Evolutionary conservation across 92 coral and sea anemone genomes (phyloP), one percentile per base, ranked within the genome.

Genomic region (Pocillopora meandrina): DNA sequence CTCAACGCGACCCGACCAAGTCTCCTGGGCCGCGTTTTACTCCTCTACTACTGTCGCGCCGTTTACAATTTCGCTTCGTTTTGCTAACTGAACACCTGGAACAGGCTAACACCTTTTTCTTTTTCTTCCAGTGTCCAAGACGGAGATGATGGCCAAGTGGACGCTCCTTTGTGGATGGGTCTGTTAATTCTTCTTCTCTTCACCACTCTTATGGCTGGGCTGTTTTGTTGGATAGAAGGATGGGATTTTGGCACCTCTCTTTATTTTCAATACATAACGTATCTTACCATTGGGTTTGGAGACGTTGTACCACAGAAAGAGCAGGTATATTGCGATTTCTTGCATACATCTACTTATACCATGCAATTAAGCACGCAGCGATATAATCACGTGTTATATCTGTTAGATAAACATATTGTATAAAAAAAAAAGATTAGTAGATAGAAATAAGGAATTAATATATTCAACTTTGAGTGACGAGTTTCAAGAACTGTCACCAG

Each of bases 211-310:
- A 92, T 89, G 84, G 93, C 91, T 0, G 91, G 82, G 14, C 61
- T 92, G 12, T 93, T 79, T 82, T 92, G 95, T 77, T 86, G 87
- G 87, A 91, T 92, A 61, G 98, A 94, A 36, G 91, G 95, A 7
- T 94, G 98, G 98, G 98, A 94, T 80, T 94, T 94, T 42, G 98
- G 98, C 12, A 94, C 98, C 52, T 87, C 98, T 1, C 74, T 94
- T 19, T 94, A 94, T 68, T 94, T 91, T 64, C 93, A 90, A 77
- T 94, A 86, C 58, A 60, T 94, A 6, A 92, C 98, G 3, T 94
- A 82, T 77, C 89, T 94, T 6, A 94, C 98, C 34, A 94, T 94
- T 12, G 98, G 98, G 10, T 94, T 94, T 76, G 98, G 98, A 3
- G 98, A 94, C 74, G 98, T 94, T n/a, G 98, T 94, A 15, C 98